Evolutionary conservation across 1,140 invertebrate species (phyloP).

Genomic region (Drosophila pseudoananassae): DNA sequence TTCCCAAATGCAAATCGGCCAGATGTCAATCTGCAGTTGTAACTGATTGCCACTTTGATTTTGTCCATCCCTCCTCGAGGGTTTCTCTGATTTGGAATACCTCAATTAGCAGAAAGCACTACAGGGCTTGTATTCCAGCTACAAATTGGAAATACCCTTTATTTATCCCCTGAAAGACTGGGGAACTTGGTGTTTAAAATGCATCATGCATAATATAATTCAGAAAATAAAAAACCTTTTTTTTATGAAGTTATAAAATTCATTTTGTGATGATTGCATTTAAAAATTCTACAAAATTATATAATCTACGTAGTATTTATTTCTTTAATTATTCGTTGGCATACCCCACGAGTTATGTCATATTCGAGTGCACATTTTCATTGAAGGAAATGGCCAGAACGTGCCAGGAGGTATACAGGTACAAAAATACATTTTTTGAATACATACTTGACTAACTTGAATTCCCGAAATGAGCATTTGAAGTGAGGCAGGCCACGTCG

Average conservation of each 20-base stretch:
- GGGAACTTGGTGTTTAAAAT: neutral
- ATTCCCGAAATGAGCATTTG: conserved; percentile 45
- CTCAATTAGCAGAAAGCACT: conserved; percentile 5
- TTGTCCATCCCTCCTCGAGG: neutral
- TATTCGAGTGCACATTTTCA: conserved; percentile 51
- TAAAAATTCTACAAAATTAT: neutral
- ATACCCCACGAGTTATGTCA: conserved; percentile 7
- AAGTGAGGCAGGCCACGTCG: conserved; percentile 40
- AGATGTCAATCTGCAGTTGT: conserved; percentile 76
- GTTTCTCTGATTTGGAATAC: conserved; percentile 3
- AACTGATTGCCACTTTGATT: conserved; percentile 63
- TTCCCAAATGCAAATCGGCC: conserved; percentile 69
- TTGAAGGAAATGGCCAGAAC: conserved; percentile 29
- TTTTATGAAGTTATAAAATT: too few species aligned
- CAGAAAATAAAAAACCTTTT: too few species aligned
- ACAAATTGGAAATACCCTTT: neutral
- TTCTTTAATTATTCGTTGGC: neutral
- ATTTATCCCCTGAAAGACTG: neutral
- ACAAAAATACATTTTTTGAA: conserved; percentile 18
- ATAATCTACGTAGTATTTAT: neutral
- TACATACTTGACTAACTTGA: conserved; percentile 2
- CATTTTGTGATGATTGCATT: too few species aligned
- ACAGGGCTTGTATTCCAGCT: conserved; percentile 4
- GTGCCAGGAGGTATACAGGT: conserved; percentile 32
- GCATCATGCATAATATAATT: neutral